These are phyloP conservation scores for Lynx canadensis DNA, from an alignment of 2,113 vertebrate species.

Conservation along the genomic window DNA sequence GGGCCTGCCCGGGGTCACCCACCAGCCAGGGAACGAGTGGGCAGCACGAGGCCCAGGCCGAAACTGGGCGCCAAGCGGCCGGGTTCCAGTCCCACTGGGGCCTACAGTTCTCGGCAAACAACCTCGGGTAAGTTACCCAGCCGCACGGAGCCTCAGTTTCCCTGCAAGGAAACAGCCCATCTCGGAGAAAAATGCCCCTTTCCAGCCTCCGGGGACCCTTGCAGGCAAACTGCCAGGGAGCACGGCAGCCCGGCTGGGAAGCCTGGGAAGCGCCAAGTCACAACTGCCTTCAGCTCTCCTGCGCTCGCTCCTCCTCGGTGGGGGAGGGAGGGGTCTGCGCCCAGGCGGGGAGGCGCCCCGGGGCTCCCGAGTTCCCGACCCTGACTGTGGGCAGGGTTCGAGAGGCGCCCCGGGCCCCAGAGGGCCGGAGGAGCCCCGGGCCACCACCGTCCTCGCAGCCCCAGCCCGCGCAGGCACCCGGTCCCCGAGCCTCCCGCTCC, in stretches of 20 bases:
- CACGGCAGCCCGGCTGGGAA: neutral
- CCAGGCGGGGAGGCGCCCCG: fast-evolving
- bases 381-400: fast-evolving
- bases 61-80: fast-evolving
- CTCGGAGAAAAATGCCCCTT: neutral
- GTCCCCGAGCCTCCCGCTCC: neutral
- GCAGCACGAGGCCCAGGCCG: fast-evolving
- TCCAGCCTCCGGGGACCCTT: neutral
- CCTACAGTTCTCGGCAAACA: fast-evolving
- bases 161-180: neutral
- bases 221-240: neutral
- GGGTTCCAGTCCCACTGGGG: neutral
- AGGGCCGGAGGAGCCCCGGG: neutral
- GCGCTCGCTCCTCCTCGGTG: neutral
- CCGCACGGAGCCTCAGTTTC: neutral
- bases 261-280: fast-evolving
- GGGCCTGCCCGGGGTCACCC: neutral
- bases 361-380: neutral
- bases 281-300: neutral
- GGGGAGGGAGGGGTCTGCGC: neutral
- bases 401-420: neutral
- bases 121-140: fast-evolving
- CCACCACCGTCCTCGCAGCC: neutral
- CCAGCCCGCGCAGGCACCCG: neutral
- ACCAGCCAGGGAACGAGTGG: fast-evolving